Evolutionary conservation across 2,888 invertebrate genomes (phyloP), one percentile per base, ranked within the genome.

Genomic region (Callyntrura sp.): DNA sequence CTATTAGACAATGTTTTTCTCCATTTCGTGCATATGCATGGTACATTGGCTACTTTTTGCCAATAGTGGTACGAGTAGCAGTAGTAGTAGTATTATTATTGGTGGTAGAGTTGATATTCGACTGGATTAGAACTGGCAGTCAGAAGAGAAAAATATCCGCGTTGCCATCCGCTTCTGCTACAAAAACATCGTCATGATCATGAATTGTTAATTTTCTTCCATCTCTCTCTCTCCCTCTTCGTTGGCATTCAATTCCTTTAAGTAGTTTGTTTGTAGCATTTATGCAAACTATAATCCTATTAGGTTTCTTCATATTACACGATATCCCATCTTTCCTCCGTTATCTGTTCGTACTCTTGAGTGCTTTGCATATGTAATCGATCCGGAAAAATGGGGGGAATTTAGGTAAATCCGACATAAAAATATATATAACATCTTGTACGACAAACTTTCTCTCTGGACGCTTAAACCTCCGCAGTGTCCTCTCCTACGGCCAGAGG

Each of bases 171-270:
- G 6, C 2, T 35, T 35, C 35, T 35, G 6, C 35, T 35, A 35
- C 35, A 35, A 35, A 35, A 35, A 35, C 35, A 35, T 35, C 35
- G 35, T 35, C 6, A 35, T 14, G 28, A 28, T 65, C n/a, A 65
- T 65, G 65, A 65, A 65, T 65, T 65, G 28, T 65, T 60, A 60
- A 60, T 60, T 60, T 60, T 60, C 60, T 6, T 23, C 60, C 23
- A 65, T 65, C 28, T n/a, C 28, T 65, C 17, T 65, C 35, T 6
- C 17, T 14, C 55, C n/a, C 17, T 2, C 55, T 55, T 12, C 14
- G 51, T 51, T 12, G 14, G 55, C 35, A 35, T 35, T 35, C 35
- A 35, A 35, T 35, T 35, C 6, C 35, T 35, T 35, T 55, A n/a
- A n/a, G 14, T n/a, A 14, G 14, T 55, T 55, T 51, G 17, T 55